A percentile compares a stretch with the other conserved stretches of the same genome.
phyloP scores from a whole-genome alignment of 1,140 invertebrate species.

The Leguminivora glycinivorella region DNA sequence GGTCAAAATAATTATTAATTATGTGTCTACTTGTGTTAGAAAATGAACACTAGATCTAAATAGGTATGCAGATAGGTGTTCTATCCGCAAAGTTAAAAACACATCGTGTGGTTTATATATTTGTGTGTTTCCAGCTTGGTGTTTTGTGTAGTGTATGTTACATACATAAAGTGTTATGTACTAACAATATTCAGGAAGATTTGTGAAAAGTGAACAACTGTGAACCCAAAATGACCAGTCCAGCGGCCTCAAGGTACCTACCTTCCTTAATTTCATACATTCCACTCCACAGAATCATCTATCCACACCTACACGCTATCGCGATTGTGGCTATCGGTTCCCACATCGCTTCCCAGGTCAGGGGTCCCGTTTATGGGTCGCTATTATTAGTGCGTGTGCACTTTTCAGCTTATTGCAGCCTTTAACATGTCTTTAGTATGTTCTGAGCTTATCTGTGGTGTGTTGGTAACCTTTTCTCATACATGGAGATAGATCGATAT shows the following conservation, averaged over 20 bases:
- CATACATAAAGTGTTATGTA: too few relatives aligned
- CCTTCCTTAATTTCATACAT: neutral
- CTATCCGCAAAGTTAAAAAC: too few relatives aligned
- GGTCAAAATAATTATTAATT: too few relatives aligned
- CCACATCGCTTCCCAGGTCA: constrained; percentile 20
- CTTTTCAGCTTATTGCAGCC: constrained; percentile 11
- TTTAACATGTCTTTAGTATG: neutral
- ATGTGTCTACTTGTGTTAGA: too few relatives aligned
- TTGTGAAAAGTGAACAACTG: too few relatives aligned
- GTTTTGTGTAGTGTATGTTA: neutral
- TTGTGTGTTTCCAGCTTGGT: too few relatives aligned
- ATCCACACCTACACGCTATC: neutral
- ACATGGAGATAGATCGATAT: too few relatives aligned
- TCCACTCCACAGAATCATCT: neutral
- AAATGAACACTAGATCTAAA: too few relatives aligned
- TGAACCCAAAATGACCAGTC: neutral
- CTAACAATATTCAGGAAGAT: too few relatives aligned
- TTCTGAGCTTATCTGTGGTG: neutral
- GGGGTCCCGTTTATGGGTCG: constrained; percentile 23
- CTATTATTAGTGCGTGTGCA: constrained; percentile 18
- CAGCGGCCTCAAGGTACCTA: too few relatives aligned
- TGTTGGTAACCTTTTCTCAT: neutral
- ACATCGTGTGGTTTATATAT: too few relatives aligned
- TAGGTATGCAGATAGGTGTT: too few relatives aligned
- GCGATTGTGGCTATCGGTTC: constrained; percentile 20